Evolutionary conservation across 2,888 invertebrate genomes (phyloP).

Genomic region (Cepaea hortensis): DNA sequence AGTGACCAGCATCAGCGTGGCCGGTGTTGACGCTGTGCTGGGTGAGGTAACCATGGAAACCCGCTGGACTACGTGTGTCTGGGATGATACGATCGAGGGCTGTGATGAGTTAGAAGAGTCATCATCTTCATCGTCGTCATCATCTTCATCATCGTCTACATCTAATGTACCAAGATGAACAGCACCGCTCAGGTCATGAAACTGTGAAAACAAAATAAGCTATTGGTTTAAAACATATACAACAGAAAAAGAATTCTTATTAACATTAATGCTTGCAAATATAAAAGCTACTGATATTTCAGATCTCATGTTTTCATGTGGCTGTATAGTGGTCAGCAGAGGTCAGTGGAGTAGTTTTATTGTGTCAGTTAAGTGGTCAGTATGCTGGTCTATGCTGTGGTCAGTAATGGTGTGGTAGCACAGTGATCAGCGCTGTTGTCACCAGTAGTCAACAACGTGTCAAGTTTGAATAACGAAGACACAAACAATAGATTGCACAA

Average conservation of each 20-base stretch:
- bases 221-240: neutral
- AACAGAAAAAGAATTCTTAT: neutral
- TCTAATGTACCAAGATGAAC: conserved; percentile 66
- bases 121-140: conserved; percentile 52
- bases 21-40: conserved; percentile 55
- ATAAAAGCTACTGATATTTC: no score
- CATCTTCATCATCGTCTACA: conserved; percentile 58
- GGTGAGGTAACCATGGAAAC: conserved; percentile 41
- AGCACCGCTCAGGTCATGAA: conserved; percentile 70
- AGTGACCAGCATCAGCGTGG: conserved; percentile 64
- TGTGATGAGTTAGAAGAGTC: conserved; percentile 40
- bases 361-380: no score
- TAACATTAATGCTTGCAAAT: neutral
- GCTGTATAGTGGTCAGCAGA: no score
- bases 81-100: conserved; percentile 53
- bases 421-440: no score
- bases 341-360: no score
- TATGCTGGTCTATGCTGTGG: no score
- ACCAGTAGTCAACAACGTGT: no score
- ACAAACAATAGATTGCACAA: no score
- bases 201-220: conserved; percentile 58
- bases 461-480: no score
- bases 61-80: conserved; percentile 48
- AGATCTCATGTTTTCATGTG: no score
- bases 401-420: no score